Conservation (phyloP, 1,140 invertebrate genomes). For the Dryas iulia region DNA sequence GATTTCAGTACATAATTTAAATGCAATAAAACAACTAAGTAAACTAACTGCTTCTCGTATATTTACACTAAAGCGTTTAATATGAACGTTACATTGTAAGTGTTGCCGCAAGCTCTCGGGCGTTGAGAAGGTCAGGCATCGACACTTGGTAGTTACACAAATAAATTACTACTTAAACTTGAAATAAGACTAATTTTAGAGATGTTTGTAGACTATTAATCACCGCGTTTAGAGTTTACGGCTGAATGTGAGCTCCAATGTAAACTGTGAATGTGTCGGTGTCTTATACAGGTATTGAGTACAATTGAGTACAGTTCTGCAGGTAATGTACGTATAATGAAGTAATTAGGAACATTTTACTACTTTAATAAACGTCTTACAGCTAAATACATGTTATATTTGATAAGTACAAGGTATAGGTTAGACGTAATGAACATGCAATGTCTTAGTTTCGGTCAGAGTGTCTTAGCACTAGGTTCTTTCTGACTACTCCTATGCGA, state of each 20-base stretch:
- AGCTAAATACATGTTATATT: no score
- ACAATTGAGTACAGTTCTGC: neutral
- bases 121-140: neutral
- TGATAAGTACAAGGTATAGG: no score
- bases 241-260: no score
- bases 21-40: neutral
- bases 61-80: neutral
- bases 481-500: no score
- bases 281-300: neutral
- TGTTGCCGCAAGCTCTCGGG: neutral
- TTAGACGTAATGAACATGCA: no score
- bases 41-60: neutral
- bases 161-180: neutral
- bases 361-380: no score
- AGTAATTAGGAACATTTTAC: no score
- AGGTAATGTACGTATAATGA: no score
- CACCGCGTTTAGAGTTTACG: neutral
- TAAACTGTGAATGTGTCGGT: no score
- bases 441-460: no score
- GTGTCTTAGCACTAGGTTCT: no score
- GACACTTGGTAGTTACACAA: neutral
- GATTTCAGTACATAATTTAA: neutral
- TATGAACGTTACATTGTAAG: neutral
- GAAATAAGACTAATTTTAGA: neutral
- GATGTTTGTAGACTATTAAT: neutral